These are phyloP conservation scores for Oncorhynchus mykiss DNA, from an alignment of 2,113 vertebrate genomes.

Conservation along the genomic window DNA sequence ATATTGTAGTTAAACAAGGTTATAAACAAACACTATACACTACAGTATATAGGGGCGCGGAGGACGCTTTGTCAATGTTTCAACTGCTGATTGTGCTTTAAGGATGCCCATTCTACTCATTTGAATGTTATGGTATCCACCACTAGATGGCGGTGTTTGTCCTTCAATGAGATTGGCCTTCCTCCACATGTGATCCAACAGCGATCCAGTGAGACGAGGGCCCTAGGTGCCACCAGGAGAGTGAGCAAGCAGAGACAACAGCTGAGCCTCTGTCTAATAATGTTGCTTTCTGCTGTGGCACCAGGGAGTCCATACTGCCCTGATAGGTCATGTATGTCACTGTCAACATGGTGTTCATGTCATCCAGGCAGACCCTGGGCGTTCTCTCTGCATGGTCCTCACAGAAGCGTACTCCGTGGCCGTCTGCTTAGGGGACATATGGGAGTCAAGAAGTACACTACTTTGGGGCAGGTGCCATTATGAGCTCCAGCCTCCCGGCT, in stretches of 20 bases:
- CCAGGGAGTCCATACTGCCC: conserved; percentile 13
- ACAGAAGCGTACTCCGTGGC: conserved; percentile 19
- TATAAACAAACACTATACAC: too few relatives aligned
- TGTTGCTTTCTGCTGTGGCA: background rate
- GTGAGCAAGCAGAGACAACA: background rate
- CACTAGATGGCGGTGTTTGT: too few relatives aligned
- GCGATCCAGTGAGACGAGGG: too few relatives aligned
- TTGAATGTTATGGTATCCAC: too few relatives aligned
- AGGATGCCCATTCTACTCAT: too few relatives aligned
- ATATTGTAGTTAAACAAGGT: too few relatives aligned
- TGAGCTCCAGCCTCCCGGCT: background rate
- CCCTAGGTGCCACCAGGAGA: too few relatives aligned
- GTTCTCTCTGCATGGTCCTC: conserved; percentile 48
- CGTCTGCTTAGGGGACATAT: conserved; percentile 30
- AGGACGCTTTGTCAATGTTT: too few relatives aligned
- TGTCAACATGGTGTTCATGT: background rate
- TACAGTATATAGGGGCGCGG: too few relatives aligned
- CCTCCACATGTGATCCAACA: too few relatives aligned
- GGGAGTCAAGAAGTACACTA: conserved; percentile 32
- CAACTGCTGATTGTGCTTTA: too few relatives aligned
- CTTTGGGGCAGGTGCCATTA: conserved; percentile 17
- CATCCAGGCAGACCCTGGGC: conserved; percentile 6
- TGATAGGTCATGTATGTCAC: conserved; percentile 15
- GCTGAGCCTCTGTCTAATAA: conserved; percentile 5
- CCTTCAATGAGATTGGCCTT: too few relatives aligned